Conservation (phyloP, 2,888 invertebrate species). For the Oxycera nigricornis region DNA sequence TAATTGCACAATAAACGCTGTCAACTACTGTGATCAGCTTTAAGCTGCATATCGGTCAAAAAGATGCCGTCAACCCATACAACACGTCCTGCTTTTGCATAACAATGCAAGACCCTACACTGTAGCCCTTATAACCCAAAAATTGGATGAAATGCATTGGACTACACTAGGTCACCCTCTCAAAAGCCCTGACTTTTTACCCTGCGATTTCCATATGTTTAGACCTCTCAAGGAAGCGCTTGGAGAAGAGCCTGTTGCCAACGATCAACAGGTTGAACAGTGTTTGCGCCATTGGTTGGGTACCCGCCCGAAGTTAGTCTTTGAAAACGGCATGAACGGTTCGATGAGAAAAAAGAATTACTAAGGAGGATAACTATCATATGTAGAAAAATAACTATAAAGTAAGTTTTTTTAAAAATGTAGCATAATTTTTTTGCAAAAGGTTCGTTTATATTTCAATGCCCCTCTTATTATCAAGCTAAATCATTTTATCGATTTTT, state of each 20-base stretch:
- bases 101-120: neutral
- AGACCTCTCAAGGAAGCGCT: neutral
- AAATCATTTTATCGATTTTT: too few species aligned
- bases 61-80: neutral
- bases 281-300: too few species aligned
- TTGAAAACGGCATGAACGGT: too few species aligned
- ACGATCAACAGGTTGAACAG: neutral
- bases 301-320: too few species aligned
- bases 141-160: neutral
- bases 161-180: neutral
- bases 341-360: too few species aligned
- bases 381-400: too few species aligned
- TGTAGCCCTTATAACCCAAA: neutral
- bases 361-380: too few species aligned
- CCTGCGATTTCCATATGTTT: slow-evolving; percentile 4
- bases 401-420: too few species aligned
- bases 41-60: neutral
- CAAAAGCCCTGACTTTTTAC: neutral
- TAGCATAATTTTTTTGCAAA: too few species aligned
- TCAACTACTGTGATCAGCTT: neutral
- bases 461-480: too few species aligned
- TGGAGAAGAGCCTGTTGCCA: neutral
- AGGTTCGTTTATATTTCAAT: too few species aligned
- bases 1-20: neutral
- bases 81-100: neutral